These are phyloP conservation scores for Byasa hedistus DNA, from an alignment of 2,888 invertebrate species.

Conservation along the genomic window DNA sequence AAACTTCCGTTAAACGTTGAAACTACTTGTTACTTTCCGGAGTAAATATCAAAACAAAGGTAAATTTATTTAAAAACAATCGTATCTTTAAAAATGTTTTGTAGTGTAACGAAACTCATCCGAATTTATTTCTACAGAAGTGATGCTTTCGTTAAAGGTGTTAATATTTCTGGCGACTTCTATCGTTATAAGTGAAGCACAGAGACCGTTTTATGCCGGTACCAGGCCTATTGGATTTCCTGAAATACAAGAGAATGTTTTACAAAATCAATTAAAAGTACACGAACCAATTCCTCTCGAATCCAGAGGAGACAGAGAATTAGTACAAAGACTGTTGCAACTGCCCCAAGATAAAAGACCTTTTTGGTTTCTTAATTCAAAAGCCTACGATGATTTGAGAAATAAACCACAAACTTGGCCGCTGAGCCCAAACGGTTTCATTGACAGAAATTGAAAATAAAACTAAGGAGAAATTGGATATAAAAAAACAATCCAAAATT, in stretches of 20 bases:
- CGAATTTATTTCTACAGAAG: background rate
- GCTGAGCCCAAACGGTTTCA: conserved; percentile 49
- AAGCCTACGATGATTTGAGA: conserved; percentile 80
- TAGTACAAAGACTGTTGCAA: conserved; percentile 78
- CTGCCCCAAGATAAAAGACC: conserved; percentile 82
- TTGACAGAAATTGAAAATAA: conserved; percentile 20
- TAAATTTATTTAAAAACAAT: background rate
- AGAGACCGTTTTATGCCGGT: conserved; percentile 84
- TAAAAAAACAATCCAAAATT: no score
- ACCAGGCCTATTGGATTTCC: conserved; percentile 81
- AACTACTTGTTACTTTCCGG: background rate
- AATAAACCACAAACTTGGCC: conserved; percentile 56
- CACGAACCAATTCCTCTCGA: conserved; percentile 76
- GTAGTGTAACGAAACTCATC: background rate
- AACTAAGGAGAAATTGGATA: background rate
- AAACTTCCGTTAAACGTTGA: background rate
- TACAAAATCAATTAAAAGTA: conserved; percentile 78
- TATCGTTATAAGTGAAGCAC: conserved; percentile 50
- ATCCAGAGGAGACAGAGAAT: conserved; percentile 77
- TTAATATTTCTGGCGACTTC: conserved; percentile 23
- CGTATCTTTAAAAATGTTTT: background rate
- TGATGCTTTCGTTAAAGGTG: conserved; percentile 6
- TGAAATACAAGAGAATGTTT: conserved; percentile 56
- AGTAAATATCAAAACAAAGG: background rate
- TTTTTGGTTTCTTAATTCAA: conserved; percentile 84